These are phyloP conservation scores for Lagocephalus sceleratus DNA, from an alignment of 2,797 vertebrate species.

Conservation along the genomic window DNA sequence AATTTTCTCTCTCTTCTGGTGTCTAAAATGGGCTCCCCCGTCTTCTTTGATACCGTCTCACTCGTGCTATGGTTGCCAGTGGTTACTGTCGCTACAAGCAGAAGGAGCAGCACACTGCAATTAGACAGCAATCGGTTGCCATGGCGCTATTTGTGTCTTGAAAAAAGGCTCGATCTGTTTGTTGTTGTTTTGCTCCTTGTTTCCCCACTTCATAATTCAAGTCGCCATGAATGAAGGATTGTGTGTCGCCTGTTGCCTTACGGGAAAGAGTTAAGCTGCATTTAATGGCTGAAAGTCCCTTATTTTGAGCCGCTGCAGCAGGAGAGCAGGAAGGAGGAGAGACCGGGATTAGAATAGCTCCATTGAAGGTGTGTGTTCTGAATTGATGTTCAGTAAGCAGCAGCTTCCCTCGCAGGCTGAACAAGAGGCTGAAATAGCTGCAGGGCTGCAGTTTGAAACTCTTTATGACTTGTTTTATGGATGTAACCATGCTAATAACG, in stretches of 20 bases:
- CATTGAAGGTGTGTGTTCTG: conserved; percentile 67
- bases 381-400: conserved; percentile 51
- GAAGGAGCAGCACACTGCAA: conserved; percentile 70
- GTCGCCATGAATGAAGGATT: conserved; percentile 70
- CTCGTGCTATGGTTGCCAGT: conserved; percentile 71
- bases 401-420: conserved; percentile 52
- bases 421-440: conserved; percentile 54
- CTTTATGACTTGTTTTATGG: conserved; percentile 71
- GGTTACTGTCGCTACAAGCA: conserved; percentile 73
- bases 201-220: conserved; percentile 24
- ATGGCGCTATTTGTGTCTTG: conserved; percentile 70
- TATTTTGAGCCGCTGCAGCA: conserved; percentile 52
- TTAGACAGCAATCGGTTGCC: conserved; percentile 83
- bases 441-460: conserved; percentile 43
- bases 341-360: conserved; percentile 66
- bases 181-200: conserved; percentile 66
- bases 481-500: conserved; percentile 70
- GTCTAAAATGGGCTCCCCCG: conserved; percentile 70
- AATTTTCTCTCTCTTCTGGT: conserved; percentile 26
- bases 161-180: conserved; percentile 77
- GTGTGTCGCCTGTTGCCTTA: conserved; percentile 60
- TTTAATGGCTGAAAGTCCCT: conserved; percentile 48
- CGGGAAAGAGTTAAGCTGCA: conserved; percentile 59
- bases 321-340: conserved; percentile 51
- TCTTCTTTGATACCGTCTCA: conserved; percentile 55